Percentiles rank a stretch among this genome's conserved stretches.
Evolutionary conservation across 2,888 invertebrate genomes (phyloP).

Genomic region (Drosophila mimica): DNA sequence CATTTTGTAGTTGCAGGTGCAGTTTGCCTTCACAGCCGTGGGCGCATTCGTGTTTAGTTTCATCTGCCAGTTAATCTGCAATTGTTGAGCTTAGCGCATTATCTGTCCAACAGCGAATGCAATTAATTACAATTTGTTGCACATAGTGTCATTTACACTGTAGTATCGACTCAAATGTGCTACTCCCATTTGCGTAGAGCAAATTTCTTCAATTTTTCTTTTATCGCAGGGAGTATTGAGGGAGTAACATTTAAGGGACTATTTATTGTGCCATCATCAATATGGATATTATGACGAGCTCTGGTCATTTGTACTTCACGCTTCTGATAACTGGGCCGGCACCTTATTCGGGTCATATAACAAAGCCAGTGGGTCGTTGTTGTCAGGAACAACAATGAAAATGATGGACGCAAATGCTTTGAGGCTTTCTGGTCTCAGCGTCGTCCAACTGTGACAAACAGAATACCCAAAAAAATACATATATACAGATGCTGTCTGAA

Average conservation of each 20-base stretch:
- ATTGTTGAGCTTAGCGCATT: conserved; percentile 1
- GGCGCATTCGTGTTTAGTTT: conserved; percentile 27
- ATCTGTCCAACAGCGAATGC: not conserved
- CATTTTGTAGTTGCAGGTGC: conserved; percentile 52
- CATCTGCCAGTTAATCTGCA: conserved; percentile 26
- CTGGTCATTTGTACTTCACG: not conserved
- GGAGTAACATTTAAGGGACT: not conserved
- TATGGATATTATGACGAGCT: not conserved
- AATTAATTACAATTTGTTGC: not conserved
- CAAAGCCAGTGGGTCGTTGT: conserved; percentile 53
- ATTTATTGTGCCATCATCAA: not conserved
- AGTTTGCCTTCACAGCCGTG: conserved; percentile 15
- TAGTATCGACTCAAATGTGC: not conserved
- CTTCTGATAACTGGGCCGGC: not conserved
- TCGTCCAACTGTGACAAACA: conserved; percentile 58
- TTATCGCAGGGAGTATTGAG: not conserved
- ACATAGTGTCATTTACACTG: not conserved
- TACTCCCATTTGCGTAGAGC: not conserved
- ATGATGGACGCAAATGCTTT: conserved; percentile 26
- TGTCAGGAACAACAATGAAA: conserved; percentile 46
- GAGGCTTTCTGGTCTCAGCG: conserved; percentile 42
- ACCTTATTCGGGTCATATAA: conserved; percentile 39
- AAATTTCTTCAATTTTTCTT: not conserved
- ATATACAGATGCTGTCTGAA: conserved; percentile 28
- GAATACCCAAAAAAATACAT: conserved; percentile 25